These are phyloP conservation scores for Drosophila sulfurigaster DNA, from an alignment of 1,140 invertebrate genomes.

Conservation along the genomic window DNA sequence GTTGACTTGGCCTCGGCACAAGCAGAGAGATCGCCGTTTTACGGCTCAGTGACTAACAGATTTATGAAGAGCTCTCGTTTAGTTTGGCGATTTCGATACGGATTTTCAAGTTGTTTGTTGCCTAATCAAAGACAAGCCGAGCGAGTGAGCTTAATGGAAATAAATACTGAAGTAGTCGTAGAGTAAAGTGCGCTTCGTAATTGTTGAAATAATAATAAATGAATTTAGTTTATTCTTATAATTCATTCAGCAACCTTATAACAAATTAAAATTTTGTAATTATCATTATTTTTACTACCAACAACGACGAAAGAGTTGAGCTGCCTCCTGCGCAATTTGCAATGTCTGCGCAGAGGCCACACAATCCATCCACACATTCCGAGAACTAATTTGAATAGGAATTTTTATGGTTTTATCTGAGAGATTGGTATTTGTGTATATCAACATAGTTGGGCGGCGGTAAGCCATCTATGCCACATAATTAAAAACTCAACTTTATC, in stretches of 20 bases:
- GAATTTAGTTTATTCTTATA: neutral
- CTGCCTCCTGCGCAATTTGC: neutral
- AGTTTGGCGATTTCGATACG: constrained; percentile 34
- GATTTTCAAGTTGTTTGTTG: constrained; percentile 12
- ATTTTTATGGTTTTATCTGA: constrained; percentile 37
- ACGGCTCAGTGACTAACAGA: constrained; percentile 68
- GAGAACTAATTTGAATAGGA: constrained; percentile 18
- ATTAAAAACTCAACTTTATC: constrained; percentile 79
- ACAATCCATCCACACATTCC: constrained; percentile 11
- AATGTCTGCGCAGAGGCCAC: neutral
- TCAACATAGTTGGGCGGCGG: constrained; percentile 44
- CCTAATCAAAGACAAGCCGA: constrained; percentile 42
- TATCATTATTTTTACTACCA: neutral
- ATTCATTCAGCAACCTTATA: neutral
- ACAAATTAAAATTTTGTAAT: constrained; percentile 6
- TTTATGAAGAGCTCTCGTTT: constrained; percentile 63
- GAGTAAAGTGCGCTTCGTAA: no score
- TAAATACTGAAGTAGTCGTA: neutral
- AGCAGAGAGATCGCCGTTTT: constrained; percentile 60
- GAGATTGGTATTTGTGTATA: constrained; percentile 17
- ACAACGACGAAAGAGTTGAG: neutral
- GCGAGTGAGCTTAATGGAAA: constrained; percentile 1
- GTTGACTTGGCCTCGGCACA: constrained; percentile 18
- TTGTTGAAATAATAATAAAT: no score
- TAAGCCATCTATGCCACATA: constrained; percentile 63